Conservation (phyloP, 1,140 invertebrate genomes). For the Nephila pilipes region DNA sequence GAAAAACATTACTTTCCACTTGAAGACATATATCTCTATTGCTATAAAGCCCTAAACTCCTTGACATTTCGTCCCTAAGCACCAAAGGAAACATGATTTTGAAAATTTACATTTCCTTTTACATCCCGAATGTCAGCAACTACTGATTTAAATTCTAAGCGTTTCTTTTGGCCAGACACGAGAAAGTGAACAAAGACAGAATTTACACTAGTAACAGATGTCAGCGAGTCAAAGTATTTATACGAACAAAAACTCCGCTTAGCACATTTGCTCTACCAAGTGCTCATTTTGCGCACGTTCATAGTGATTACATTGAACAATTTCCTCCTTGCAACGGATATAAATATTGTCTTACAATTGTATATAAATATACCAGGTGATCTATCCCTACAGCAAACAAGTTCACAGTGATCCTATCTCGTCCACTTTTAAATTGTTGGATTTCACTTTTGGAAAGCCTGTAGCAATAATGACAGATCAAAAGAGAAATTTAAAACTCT, state of each 20-base stretch:
- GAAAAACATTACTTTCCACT: not conserved
- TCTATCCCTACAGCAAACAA: slow-evolving; percentile 79
- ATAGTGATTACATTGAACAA: too few relatives aligned
- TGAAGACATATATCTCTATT: not conserved
- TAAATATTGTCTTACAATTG: slow-evolving; percentile 81
- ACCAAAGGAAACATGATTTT: not conserved
- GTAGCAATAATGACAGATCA: too few relatives aligned
- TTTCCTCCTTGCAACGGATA: slow-evolving; percentile 80
- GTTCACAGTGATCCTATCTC: too few relatives aligned
- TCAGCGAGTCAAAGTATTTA: not conserved
- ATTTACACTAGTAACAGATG: not conserved
- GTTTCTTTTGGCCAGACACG: too few relatives aligned
- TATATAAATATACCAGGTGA: slow-evolving; percentile 82
- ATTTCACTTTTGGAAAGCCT: too few relatives aligned
- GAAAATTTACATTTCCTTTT: not conserved
- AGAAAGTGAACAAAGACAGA: not conserved
- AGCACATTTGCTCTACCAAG: not conserved
- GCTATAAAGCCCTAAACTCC: not conserved
- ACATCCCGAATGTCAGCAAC: not conserved
- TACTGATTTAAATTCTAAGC: not conserved
- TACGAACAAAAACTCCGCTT: not conserved
- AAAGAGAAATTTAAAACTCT: too few relatives aligned
- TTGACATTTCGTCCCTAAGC: not conserved
- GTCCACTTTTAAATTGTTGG: too few relatives aligned
- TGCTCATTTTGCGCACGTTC: too few relatives aligned